These are phyloP conservation scores for Theristicus caerulescens DNA, from an alignment of 2,113 vertebrate species.

Conservation along the genomic window DNA sequence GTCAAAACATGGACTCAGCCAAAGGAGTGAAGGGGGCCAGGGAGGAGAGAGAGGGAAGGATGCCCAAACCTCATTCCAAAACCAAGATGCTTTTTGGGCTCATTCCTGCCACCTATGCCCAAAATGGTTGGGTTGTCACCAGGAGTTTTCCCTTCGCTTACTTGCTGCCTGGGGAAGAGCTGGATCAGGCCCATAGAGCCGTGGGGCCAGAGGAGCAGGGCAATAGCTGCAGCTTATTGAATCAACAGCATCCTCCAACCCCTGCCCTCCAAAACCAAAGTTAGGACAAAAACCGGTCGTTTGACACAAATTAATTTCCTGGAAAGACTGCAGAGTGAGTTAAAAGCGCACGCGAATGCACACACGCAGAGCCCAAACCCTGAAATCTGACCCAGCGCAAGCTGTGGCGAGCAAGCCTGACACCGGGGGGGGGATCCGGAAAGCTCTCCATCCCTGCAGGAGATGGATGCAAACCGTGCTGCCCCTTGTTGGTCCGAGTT, in stretches of 20 bases:
- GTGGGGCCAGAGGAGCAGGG: background rate
- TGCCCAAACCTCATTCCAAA: background rate
- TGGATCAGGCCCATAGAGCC: background rate
- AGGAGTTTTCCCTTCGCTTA: background rate
- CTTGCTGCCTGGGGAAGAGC: background rate
- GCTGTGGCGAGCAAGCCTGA: background rate
- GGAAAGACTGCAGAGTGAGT: background rate
- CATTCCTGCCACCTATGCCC: background rate
- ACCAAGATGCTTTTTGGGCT: background rate
- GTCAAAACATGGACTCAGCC: background rate
- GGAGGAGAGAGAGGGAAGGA: background rate
- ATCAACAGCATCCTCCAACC: background rate
- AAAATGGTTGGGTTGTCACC: background rate
- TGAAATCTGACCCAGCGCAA: background rate
- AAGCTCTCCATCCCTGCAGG: background rate
- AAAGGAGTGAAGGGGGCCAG: background rate
- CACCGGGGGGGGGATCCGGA: background rate
- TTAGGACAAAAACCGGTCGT: background rate
- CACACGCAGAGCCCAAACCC: background rate
- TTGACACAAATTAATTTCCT: constrained; percentile 37
- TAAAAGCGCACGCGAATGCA: background rate
- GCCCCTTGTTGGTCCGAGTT: background rate
- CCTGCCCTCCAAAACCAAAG: background rate
- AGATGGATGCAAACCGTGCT: background rate
- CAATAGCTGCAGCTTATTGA: background rate